phyloP scores from a whole-genome alignment of 1,140 invertebrate species.

The Pseudomyrmex gracilis region DNA sequence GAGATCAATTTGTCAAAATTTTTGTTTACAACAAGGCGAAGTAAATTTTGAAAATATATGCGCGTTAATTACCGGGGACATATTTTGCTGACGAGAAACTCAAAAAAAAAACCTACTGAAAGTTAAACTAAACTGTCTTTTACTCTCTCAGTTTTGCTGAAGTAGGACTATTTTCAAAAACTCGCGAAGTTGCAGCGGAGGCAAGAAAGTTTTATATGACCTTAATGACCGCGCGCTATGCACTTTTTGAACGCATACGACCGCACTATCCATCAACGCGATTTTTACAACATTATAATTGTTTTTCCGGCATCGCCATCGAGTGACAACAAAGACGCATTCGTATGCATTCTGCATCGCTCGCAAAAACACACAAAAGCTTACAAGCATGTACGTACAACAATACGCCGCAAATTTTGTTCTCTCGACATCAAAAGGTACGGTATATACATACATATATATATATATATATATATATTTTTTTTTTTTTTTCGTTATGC shows the following conservation, averaged over 20 bases:
- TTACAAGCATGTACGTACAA: neutral
- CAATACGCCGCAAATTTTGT: conserved; percentile 6
- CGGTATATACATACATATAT: neutral
- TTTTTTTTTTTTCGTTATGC: neutral
- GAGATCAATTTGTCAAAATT: neutral
- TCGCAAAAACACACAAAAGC: conserved; percentile 6
- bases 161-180: conserved; percentile 2
- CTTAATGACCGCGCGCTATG: conserved; percentile 14
- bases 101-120: neutral
- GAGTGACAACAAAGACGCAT: neutral
- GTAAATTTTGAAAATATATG: neutral
- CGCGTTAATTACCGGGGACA: conserved; percentile 15
- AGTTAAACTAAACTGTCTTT: neutral
- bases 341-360: neutral
- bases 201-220: conserved; percentile 34
- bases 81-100: conserved; percentile 17
- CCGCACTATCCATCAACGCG: conserved; percentile 1
- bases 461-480: no score
- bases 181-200: neutral
- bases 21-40: neutral
- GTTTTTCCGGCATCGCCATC: conserved; percentile 9
- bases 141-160: neutral
- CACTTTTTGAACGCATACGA: conserved; percentile 1
- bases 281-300: conserved; percentile 39
- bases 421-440: neutral